Evolutionary conservation across 2,888 invertebrate species (phyloP).

Genomic region (Sesamia inferens): DNA sequence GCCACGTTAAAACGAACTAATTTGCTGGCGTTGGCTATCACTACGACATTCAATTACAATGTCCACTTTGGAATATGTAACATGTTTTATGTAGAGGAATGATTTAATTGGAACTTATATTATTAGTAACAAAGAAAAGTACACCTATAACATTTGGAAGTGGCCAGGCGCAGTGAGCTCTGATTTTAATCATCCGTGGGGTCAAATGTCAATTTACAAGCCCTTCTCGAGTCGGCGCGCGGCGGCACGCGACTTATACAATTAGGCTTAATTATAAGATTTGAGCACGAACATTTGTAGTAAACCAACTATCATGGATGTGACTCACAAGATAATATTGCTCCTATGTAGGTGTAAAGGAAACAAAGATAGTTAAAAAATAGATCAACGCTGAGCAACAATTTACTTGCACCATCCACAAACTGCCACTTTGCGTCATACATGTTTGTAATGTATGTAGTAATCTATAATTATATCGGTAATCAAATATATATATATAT

Average conservation of each 20-base stretch:
- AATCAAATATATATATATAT: constrained; percentile 6
- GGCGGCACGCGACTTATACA: constrained; percentile 70
- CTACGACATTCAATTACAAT: constrained; percentile 12
- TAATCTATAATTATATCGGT: background rate
- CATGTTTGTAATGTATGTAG: background rate
- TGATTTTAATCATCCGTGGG: constrained; percentile 80
- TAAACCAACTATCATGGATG: constrained; percentile 57
- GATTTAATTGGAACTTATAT: constrained; percentile 36
- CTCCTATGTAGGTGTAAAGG: constrained; percentile 57
- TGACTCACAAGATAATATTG: constrained; percentile 66
- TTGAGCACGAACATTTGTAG: constrained; percentile 70
- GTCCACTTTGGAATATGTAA: constrained; percentile 7
- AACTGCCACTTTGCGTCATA: background rate
- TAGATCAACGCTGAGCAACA: constrained; percentile 34
- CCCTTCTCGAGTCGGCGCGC: constrained; percentile 63
- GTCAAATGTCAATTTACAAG: constrained; percentile 80
- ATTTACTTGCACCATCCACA: constrained; percentile 29
- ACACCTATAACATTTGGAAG: constrained; percentile 44
- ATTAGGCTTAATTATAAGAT: constrained; percentile 81
- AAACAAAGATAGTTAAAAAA: constrained; percentile 56
- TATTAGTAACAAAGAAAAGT: constrained; percentile 48
- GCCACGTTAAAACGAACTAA: background rate
- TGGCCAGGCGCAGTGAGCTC: constrained; percentile 56
- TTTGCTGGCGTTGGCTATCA: background rate
- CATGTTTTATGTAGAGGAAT: constrained; percentile 20